Percentiles rank a stretch among this genome's conserved stretches.
Conservation (phyloP, 2,113 vertebrate genomes). For the Erinaceus europaeus region DNA sequence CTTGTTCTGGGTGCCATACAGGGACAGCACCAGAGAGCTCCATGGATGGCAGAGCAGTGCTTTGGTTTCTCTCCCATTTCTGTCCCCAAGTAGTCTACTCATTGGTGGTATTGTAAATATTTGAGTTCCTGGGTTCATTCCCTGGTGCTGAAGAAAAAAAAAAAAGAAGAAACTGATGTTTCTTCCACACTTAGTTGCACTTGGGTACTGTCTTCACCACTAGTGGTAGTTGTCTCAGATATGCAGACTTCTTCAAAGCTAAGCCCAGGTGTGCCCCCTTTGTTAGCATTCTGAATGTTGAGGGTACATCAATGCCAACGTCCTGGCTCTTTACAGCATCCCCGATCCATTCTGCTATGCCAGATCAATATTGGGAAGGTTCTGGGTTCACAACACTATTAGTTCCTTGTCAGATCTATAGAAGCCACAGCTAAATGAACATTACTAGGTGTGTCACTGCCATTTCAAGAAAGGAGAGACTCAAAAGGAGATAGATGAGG, state of each 20-base stretch:
- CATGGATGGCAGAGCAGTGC: too few relatives aligned
- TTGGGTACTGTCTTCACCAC: not conserved
- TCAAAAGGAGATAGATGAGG: not conserved
- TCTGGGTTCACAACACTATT: not conserved
- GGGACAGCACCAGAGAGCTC: too few relatives aligned
- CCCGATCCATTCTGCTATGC: not conserved
- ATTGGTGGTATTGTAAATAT: too few relatives aligned
- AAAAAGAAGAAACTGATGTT: not conserved
- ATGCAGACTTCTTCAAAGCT: not conserved
- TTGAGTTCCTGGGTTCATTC: too few relatives aligned
- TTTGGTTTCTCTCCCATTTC: too few relatives aligned
- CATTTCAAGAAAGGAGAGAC: not conserved
- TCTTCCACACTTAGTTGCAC: not conserved
- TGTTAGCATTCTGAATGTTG: not conserved
- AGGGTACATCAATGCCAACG: fast-evolving
- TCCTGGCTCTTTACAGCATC: not conserved
- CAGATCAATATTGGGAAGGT: not conserved
- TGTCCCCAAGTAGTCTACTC: too few relatives aligned
- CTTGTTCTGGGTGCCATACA: too few relatives aligned
- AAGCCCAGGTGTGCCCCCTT: not conserved
- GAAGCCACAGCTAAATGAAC: not conserved
- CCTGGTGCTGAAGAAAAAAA: too few relatives aligned
- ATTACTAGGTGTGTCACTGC: not conserved
- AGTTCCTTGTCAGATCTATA: not conserved
- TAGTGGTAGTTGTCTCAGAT: not conserved